Percentiles rank a stretch among this genome's conserved stretches.
Conservation (phyloP, 2,888 invertebrate species). For the Hydraecia micacea region DNA sequence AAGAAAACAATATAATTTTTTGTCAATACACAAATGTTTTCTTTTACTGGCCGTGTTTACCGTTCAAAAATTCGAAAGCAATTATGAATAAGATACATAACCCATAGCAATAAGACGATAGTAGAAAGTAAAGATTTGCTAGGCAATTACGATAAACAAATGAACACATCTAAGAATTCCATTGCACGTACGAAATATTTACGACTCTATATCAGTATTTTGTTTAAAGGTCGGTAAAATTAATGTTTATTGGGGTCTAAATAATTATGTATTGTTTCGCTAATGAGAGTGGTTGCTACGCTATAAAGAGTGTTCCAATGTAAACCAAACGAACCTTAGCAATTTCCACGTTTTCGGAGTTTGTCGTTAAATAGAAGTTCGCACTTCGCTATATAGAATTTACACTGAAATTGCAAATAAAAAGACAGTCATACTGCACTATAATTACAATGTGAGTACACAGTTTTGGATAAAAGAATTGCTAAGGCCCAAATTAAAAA, state of each 20-base stretch:
- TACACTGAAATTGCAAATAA: slow-evolving; percentile 50
- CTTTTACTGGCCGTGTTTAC: no score
- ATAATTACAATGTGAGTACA: slow-evolving; percentile 57
- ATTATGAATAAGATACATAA: background rate
- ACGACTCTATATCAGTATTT: no score
- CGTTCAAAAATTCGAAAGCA: background rate
- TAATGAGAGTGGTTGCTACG: no score
- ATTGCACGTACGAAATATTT: background rate
- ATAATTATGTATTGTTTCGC: no score
- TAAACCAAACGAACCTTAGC: no score
- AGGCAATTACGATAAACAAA: background rate
- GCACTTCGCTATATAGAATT: no score
- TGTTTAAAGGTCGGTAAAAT: background rate
- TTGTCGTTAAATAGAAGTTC: no score
- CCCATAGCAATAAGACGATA: no score
- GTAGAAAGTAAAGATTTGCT: background rate
- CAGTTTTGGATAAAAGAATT: slow-evolving; percentile 48
- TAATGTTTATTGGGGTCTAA: no score
- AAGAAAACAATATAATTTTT: background rate
- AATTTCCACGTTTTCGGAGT: no score
- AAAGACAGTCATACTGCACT: slow-evolving; percentile 65
- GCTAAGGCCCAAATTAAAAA: slow-evolving; percentile 52
- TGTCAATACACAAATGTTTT: no score
- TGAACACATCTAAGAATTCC: background rate
- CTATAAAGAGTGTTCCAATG: no score